Conservation (phyloP, 2,113 vertebrate species). For the Leptobrachium leishanense region DNA sequence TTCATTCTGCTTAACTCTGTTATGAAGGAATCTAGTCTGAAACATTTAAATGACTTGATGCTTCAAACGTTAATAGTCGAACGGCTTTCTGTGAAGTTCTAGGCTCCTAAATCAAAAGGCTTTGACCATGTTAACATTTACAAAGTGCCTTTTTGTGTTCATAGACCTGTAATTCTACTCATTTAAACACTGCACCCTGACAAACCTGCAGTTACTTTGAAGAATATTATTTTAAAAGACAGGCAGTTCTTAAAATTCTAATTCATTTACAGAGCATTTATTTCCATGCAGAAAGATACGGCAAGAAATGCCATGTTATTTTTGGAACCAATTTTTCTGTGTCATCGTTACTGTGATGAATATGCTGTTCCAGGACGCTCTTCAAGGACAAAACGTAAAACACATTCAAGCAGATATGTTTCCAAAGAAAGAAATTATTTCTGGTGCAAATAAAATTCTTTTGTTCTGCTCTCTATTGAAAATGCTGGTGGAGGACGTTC, state of each 20-base stretch:
- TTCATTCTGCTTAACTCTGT: conserved; percentile 20
- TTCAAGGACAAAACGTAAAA: conserved; percentile 39
- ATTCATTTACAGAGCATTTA: conserved; percentile 43
- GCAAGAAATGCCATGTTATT: conserved; percentile 14
- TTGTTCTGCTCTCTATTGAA: not conserved
- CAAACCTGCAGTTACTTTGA: conserved; percentile 21
- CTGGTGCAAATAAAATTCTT: not conserved
- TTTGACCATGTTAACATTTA: conserved; percentile 31
- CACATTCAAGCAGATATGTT: conserved; percentile 26
- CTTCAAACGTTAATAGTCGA: not conserved
- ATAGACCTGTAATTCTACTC: conserved; percentile 21
- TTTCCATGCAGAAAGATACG: conserved; percentile 38
- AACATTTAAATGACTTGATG: conserved; percentile 15
- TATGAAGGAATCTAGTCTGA: conserved; percentile 31
- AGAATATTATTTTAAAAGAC: conserved; percentile 35
- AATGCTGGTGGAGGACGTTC: not conserved
- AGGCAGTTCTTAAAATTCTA: conserved; percentile 8
- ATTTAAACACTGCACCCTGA: conserved; percentile 13
- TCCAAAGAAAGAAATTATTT: conserved; percentile 17
- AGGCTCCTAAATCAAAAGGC: conserved; percentile 2
- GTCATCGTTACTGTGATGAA: conserved; percentile 31
- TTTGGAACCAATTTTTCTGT: conserved; percentile 31
- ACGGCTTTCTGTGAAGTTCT: conserved; percentile 20
- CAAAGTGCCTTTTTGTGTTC: conserved; percentile 15
- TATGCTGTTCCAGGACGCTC: conserved; percentile 36